Evolutionary conservation across 2,797 vertebrate species (phyloP), one percentile per base, ranked within the genome.

Genomic region (Hybognathus amarus): DNA sequence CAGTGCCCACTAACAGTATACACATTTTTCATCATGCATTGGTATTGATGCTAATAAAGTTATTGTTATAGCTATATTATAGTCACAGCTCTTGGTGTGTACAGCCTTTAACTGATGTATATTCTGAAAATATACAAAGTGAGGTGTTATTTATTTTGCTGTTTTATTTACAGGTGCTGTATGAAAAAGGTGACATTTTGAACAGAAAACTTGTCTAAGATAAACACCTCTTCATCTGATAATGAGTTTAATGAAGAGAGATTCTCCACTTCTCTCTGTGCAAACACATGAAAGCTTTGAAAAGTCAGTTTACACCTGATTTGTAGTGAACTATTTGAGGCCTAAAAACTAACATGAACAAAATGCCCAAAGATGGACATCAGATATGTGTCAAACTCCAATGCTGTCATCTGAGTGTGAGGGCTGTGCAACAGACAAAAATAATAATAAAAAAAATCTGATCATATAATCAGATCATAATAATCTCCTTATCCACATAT

Each of bases 181-280:
- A 30, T 13, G 9, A 12, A 17, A 18, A 22, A 20, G 30, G 2
- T 22, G 10, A 20, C 17, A 63, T 30, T 61, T 63, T 45, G 40
- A 63, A 3, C 33, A 15, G 15, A 36, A 61, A 61, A 40, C 6
- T 27, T 61, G 15, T 59, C n/a, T 1, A 45, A 20, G 17, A 63
- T n/a, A 77, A 64, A 77, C 5, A 63, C 17, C n/a, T 24, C 59
- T 56, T 38, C 20, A 38, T 6, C 11, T 1, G 5, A 56, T 38
- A 36, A 67, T 38, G n/a, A 33, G 68, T 70, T 92, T 89, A 91
- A n/a, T 7, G 5, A 63, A 30, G 40, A 45, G 5, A 77, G 4
- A 27, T 42, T 20, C 61, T 61, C 7, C 74, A 42, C 5, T 61
- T 64, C 10, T 27, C 20, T 47, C 24, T 12, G 7, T 13, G 24